Evolutionary conservation across 2,797 vertebrate species (phyloP), one percentile per base, ranked within the genome.

Genomic region (Dendrocincla tyrannina): DNA sequence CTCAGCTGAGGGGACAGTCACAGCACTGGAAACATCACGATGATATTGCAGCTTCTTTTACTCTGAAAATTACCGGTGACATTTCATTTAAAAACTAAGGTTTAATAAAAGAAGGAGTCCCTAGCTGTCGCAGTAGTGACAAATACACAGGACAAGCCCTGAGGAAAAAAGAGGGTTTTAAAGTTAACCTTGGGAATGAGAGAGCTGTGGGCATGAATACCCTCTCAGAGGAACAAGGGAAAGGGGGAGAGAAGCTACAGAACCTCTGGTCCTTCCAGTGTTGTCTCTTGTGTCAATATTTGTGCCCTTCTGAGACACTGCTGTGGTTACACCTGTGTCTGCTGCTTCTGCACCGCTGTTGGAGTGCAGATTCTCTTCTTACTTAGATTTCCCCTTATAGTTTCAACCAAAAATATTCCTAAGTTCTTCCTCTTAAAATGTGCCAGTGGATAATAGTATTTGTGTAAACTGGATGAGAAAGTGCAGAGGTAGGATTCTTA

Each of bases 71-170:
- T 90, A 81, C 35, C 55, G 68, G 50, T 91, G 80, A 93, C 39
- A 62, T 92, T 93, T 94, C 12, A 67, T 87, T 95, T 95, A 82
- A 87, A 89, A 91, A 25, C 5, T 27, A 64, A 59, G 23, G 23
- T 63, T 44, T 73, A 75, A 50, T 75, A 46, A 64, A 85, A 58
- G 53, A 77, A 49, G 3, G 16, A 68, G 41, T 69, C 63, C n/a
- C 27, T 74, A 17, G 23, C 32, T 56, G 24, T n/a, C 39, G 33
- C 39, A 46, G n/a, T 25, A 83, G 23, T 27, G 27, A 63, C 47
- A 87, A 86, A 90, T 78, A 67, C 1, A 7, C 10, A 53, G 27
- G 53, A 67, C 11, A 58, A 83, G 15, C 23, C 53, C 72, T 33
- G 27, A 17, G n/a, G 81, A 30, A 59, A 28, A 63, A 70, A 83